A percentile compares a stretch with the other conserved stretches of the same genome.
These are phyloP conservation scores for Microcebus ravelobensis DNA, from an alignment of 2,113 vertebrate species.

Conservation along the genomic window DNA sequence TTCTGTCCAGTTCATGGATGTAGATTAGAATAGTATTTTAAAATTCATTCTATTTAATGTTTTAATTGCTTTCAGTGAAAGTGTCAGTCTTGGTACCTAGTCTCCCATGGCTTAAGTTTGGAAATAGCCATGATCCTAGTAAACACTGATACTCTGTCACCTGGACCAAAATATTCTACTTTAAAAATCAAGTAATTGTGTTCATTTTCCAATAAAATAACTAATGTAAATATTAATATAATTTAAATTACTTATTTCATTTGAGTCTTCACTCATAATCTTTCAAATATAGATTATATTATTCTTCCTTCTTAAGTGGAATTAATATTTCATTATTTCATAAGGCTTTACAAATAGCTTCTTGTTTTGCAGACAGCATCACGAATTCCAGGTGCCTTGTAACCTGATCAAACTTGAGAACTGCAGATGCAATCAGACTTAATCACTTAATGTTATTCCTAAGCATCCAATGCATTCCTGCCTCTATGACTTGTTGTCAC, in stretches of 20 bases:
- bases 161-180: neutral
- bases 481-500: neutral
- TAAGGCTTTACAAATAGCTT: conserved; percentile 60
- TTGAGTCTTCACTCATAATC: neutral
- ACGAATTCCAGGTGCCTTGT: conserved; percentile 54
- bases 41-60: neutral
- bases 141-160: neutral
- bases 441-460: neutral
- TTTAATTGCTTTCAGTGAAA: neutral
- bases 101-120: neutral
- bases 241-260: conserved; percentile 58
- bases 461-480: neutral
- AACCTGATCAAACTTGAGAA: conserved; percentile 53
- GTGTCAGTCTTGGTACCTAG: neutral
- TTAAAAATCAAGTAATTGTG: neutral
- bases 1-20: neutral
- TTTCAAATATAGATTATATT: conserved; percentile 56
- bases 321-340: conserved; percentile 71
- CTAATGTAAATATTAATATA: neutral
- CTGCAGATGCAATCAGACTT: conserved; percentile 29
- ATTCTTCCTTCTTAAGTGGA: conserved; percentile 50
- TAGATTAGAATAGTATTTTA: neutral
- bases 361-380: conserved; percentile 50
- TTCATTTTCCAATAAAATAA: conserved; percentile 17
- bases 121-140: neutral